Base-by-base conservation (phyloP, 2,797 vertebrate species). In the Takifugu ocellatus region DNA sequence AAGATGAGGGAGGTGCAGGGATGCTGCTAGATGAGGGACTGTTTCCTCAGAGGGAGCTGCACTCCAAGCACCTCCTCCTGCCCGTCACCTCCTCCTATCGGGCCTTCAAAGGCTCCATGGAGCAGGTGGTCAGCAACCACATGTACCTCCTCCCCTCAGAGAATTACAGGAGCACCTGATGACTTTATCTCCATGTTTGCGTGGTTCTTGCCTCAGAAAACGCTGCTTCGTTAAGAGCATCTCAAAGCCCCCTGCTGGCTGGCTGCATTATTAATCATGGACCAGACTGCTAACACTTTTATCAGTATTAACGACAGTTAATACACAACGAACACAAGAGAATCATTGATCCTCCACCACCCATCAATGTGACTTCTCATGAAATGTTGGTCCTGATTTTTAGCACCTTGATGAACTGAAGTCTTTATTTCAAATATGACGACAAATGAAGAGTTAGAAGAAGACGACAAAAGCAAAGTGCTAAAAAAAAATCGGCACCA, bases 21-120 rank as follows among this genome's bases (percentile, higher is more conserved):
- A 29, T 17, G 15, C 29, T 36, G 53, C 49, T 10, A 16, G 70
- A 75, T 0, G 31, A 53, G 5, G 63, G 68, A 0, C 69, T 84
- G 3, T 92, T 93, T 81, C 95, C 95, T 10, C 17, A 87, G 78
- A 90, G 92, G 63, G 82, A 92, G 44, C 92, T 86, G 46, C 63
- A 68, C 56, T 75, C 60, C 43, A 92, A 91, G 76, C 88, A 70
- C 70, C 89, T 97, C 69, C 74, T 92, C 48, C 88, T 98, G 64
- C 95, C 96, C 24, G 60, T 93, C 80, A 87, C 86, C 39, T 74
- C 79, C 52, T 67, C 82, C 49, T 91, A 96, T 9, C 75, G 89
- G 62, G 70, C 88, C 43, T 98, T 98, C 73, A 94, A 94, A 80
- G 90, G 86, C 66, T 89, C 80, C 72, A 88, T 98, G 93, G 96